Evolutionary conservation across 2,888 invertebrate genomes (phyloP).

Genomic region (Lapara coniferarum): DNA sequence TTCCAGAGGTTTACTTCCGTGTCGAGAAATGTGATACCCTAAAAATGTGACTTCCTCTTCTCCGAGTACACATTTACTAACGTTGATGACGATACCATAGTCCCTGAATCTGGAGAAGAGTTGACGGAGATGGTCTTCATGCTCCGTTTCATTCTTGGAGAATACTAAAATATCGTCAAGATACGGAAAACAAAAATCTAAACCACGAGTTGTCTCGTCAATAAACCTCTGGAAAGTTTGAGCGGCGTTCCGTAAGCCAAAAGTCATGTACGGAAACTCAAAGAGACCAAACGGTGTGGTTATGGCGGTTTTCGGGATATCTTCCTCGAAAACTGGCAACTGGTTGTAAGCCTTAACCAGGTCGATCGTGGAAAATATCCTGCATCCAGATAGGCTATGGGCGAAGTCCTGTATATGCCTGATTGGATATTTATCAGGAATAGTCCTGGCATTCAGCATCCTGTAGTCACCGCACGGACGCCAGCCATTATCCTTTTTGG

Average conservation of each 20-base stretch:
- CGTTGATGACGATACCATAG: constrained; percentile 39
- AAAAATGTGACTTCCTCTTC: constrained; percentile 37
- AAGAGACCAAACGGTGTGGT: neutral
- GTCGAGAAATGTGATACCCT: constrained; percentile 36
- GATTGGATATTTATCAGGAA: constrained; percentile 27
- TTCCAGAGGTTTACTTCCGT: constrained; percentile 48
- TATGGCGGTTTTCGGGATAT: neutral
- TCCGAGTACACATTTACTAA: constrained; percentile 41
- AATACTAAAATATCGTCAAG: constrained; percentile 53
- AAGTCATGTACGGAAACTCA: neutral
- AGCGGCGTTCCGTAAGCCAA: constrained; percentile 31
- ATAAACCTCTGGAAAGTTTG: constrained; percentile 62
- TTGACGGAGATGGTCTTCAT: constrained; percentile 38
- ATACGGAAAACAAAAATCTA: constrained; percentile 44
- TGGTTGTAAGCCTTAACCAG: constrained; percentile 19
- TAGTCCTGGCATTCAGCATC: neutral
- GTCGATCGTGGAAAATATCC: constrained; percentile 28
- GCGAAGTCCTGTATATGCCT: constrained; percentile 30
- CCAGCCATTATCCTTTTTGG: constrained; percentile 26
- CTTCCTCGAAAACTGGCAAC: neutral
- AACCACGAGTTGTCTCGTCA: constrained; percentile 42
- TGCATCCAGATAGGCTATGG: constrained; percentile 26
- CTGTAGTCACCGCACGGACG: constrained; percentile 12
- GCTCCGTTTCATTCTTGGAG: constrained; percentile 35
- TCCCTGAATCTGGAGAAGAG: constrained; percentile 37